Evolutionary conservation across 92 coral and sea anemone species (phyloP).

Genomic region (Siderastrea siderea): DNA sequence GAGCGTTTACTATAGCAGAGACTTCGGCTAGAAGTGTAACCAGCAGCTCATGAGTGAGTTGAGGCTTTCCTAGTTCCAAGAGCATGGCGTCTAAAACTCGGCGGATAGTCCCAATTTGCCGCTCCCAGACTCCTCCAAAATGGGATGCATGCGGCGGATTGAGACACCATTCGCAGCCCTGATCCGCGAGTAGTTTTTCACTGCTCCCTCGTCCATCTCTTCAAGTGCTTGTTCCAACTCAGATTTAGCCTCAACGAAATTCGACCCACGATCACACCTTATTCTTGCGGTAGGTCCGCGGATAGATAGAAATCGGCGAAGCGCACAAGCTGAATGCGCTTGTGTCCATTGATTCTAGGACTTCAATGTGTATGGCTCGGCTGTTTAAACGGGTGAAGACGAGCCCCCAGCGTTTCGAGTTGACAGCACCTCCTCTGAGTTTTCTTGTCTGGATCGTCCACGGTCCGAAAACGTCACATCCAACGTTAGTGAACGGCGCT

Average conservation of each 20-base stretch:
- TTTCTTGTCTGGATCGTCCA: not conserved
- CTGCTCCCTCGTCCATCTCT: constrained; percentile 23
- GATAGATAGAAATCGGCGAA: too few species aligned
- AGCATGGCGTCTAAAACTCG: not conserved
- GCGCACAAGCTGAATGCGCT: not conserved
- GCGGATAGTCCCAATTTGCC: not conserved
- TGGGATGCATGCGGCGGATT: constrained; percentile 32
- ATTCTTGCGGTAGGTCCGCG: too few species aligned
- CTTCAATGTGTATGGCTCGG: not conserved
- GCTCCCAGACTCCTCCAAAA: constrained; percentile 5
- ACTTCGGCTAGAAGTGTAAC: not conserved
- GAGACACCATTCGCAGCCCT: constrained; percentile 52
- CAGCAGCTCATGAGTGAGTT: not conserved
- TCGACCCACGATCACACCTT: not conserved
- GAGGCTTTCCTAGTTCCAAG: not conserved
- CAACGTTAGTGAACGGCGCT: not conserved
- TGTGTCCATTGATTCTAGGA: not conserved
- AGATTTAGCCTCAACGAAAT: too few species aligned
- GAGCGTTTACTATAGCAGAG: not conserved
- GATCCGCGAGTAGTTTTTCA: constrained; percentile 7
- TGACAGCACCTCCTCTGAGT: not conserved
- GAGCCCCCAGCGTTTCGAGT: not conserved
- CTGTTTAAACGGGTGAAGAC: not conserved
- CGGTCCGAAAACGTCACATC: not conserved
- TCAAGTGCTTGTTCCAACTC: constrained; percentile 20